These are phyloP conservation scores for Syrista parreyssii DNA, from an alignment of 2,888 invertebrate species.

Conservation along the genomic window DNA sequence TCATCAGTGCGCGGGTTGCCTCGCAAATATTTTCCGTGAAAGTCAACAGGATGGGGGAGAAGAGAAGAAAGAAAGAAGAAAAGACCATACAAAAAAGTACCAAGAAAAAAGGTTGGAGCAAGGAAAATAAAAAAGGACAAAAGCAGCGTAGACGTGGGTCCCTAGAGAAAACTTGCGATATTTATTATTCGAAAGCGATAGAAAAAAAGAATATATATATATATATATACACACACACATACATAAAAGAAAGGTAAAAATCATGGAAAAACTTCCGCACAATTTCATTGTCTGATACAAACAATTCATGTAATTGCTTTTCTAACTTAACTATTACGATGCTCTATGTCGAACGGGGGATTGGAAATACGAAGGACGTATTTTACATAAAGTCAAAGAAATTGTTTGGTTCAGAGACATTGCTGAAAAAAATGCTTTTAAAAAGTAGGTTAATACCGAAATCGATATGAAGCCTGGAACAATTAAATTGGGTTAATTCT, in stretches of 20 bases:
- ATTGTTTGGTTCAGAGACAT: background rate
- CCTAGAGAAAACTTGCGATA: background rate
- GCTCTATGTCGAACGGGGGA: background rate
- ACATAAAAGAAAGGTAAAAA: background rate
- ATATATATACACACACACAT: background rate
- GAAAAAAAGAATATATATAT: background rate
- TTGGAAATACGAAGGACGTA: background rate
- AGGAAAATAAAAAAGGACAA: conserved; percentile 8
- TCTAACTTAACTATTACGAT: background rate
- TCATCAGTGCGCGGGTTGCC: background rate
- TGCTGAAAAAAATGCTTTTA: background rate
- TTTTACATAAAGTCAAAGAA: background rate
- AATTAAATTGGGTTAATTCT: background rate
- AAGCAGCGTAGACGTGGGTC: background rate
- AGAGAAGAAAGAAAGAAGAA: conserved; percentile 13
- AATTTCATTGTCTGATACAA: background rate
- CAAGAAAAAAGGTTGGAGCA: conserved; percentile 19
- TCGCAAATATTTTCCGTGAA: background rate
- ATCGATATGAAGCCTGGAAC: background rate
- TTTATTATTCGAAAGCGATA: background rate
- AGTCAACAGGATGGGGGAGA: background rate
- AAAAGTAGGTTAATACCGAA: background rate
- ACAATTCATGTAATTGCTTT: background rate
- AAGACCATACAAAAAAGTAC: conserved; percentile 20
- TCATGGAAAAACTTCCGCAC: background rate